Conservation (phyloP, 2,113 vertebrate species). For the Rhinolophus sinicus region DNA sequence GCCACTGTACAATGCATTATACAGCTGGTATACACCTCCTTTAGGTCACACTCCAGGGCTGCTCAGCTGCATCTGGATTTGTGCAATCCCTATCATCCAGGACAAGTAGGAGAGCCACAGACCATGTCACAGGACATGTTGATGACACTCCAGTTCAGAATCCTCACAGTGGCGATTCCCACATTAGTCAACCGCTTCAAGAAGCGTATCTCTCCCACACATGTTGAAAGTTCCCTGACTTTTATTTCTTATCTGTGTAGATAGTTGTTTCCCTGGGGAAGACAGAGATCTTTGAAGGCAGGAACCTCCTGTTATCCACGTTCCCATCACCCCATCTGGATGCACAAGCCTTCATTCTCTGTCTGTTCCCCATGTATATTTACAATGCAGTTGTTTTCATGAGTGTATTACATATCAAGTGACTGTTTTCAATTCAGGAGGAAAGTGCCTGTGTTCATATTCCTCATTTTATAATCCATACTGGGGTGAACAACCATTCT, state of each 20-base stretch:
- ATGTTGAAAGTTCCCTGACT: not conserved
- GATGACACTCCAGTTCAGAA: too few species aligned
- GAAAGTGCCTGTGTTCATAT: not conserved
- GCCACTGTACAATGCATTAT: accelerated
- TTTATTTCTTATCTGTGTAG: not conserved
- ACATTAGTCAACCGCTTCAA: accelerated
- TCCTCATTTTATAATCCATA: not conserved
- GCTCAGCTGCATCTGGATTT: not conserved
- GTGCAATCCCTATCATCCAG: not conserved
- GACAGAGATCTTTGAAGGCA: not conserved
- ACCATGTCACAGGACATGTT: accelerated
- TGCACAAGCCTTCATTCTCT: accelerated
- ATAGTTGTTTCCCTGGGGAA: not conserved
- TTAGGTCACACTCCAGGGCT: not conserved
- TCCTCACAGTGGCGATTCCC: not conserved
- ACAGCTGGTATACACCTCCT: not conserved
- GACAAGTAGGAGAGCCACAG: not conserved
- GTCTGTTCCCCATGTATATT: not conserved
- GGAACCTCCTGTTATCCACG: not conserved
- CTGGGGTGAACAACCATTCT: not conserved
- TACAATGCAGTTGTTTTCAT: not conserved
- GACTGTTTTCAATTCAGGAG: not conserved
- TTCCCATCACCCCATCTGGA: not conserved
- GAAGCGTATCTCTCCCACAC: not conserved
- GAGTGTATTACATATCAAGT: not conserved